Evolutionary conservation across 2,113 vertebrate species (phyloP), one percentile per base, ranked within the genome.

Genomic region (Lepus americanus): DNA sequence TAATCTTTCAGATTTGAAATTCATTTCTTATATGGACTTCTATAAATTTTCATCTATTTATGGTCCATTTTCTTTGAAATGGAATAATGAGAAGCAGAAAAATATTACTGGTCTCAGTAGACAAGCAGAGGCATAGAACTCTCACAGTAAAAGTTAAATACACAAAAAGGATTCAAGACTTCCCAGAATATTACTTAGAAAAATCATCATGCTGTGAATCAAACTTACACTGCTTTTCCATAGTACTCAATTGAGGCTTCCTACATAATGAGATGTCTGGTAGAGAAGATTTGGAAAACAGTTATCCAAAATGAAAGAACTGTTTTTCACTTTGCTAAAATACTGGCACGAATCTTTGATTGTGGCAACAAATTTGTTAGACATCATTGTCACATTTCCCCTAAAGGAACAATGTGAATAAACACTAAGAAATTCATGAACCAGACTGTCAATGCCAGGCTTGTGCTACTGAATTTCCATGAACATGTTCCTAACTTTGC

Each of bases 241-340:
- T 87, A 72, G 88, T 92, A 78, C 36, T 44, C 36, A 64, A 22
- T 27, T 49, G 70, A 95, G 77, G 39, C 29, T 93, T 72, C 49
- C 69, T 94, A 36, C 31, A 87, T 91, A 92, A 86, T 96, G 87
- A 95, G 51, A 82, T 87, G 64, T 39, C 84, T 95, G 81, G 44
- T 81, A 95, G 51, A 9, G 4, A 91, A 89, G 74, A 93, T 77
- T 92, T 61, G 69, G 39, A 64, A 51, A 95, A 53, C 81, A 92
- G 96, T 96, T 79, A 86, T 74, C 53, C 77, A 78, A 96, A 93
- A 89, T 55, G 72, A 81, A 87, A 92, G 85, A 87, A 91, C 63
- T 73, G 82, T 63, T 63, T 94, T 96, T 73, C 63, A 64, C 72
- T 89, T 95, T 96, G 72, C 87, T 85, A 86, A 96, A 87, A 90